Evolutionary conservation across 30 jellyfish, hydroid and myxozoan genomes (phyloP).

Genomic region (Phacellophora camtschatica): DNA sequence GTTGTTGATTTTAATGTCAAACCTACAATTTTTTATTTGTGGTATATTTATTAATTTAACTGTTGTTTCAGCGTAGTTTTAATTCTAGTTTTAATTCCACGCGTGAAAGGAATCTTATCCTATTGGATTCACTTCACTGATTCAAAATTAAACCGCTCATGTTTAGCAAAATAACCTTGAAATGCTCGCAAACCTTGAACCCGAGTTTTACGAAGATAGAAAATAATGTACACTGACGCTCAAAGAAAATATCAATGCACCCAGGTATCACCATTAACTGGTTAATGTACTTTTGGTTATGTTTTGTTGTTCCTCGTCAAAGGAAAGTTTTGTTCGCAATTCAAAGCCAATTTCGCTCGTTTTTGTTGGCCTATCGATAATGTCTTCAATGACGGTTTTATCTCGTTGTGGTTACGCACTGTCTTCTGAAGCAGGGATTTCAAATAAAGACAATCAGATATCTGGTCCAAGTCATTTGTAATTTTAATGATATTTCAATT

Average conservation of each 20-base stretch:
- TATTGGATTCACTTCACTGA: conserved; percentile 41
- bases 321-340: conserved; percentile 27
- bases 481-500: neutral
- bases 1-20: neutral
- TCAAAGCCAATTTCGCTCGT: conserved; percentile 32
- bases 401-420: conserved; percentile 35
- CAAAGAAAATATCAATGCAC: neutral
- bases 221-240: too few species aligned
- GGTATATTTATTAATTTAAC: conserved; percentile 32
- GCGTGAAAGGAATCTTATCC: conserved; percentile 65
- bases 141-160: neutral
- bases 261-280: neutral
- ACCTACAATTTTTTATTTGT: neutral
- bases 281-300: neutral
- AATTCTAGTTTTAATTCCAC: conserved; percentile 34
- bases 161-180: neutral
- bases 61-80: conserved; percentile 35
- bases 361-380: conserved; percentile 43
- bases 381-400: conserved; percentile 16
- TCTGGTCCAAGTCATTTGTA: conserved; percentile 7
- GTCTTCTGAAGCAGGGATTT: neutral
- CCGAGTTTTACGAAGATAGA: too few species aligned
- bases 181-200: neutral
- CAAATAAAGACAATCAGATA: neutral
- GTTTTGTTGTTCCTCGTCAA: conserved; percentile 9